phyloP scores from a whole-genome alignment of 2,888 invertebrate species.

The Calameuta pallipes region DNA sequence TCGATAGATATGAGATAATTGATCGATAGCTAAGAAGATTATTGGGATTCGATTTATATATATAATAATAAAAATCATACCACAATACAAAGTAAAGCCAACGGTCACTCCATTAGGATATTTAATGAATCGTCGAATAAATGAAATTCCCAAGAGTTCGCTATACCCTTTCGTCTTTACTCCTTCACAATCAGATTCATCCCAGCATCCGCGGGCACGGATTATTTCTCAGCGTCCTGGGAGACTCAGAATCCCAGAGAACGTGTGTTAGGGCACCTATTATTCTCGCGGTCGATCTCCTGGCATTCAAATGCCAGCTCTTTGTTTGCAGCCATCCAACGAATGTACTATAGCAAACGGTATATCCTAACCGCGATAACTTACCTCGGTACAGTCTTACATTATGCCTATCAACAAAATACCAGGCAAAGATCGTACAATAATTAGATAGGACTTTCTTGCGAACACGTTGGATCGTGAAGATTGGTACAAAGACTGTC shows the following conservation, averaged over 20 bases:
- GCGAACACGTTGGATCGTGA: neutral
- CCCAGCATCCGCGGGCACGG: neutral
- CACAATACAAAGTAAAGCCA: neutral
- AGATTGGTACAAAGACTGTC: neutral
- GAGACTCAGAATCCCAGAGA: conserved; percentile 4
- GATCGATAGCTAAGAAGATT: neutral
- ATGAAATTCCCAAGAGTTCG: neutral
- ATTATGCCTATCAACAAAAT: neutral
- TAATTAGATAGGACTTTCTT: neutral
- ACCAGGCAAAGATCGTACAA: neutral
- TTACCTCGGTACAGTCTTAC: neutral
- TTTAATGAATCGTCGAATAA: neutral
- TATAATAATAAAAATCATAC: neutral
- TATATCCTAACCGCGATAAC: neutral
- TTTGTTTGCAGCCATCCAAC: conserved; percentile 39
- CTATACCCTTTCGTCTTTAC: neutral
- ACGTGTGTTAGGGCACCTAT: conserved; percentile 7
- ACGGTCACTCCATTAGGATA: neutral
- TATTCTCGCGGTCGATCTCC: conserved; percentile 18
- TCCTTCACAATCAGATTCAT: neutral
- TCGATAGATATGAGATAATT: neutral
- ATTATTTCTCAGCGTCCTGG: neutral
- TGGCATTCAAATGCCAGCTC: conserved; percentile 58
- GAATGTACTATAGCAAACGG: neutral
- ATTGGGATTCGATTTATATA: neutral